These are phyloP conservation scores for Rafetus swinhoei DNA, from an alignment of 2,113 vertebrate genomes.

Conservation along the genomic window DNA sequence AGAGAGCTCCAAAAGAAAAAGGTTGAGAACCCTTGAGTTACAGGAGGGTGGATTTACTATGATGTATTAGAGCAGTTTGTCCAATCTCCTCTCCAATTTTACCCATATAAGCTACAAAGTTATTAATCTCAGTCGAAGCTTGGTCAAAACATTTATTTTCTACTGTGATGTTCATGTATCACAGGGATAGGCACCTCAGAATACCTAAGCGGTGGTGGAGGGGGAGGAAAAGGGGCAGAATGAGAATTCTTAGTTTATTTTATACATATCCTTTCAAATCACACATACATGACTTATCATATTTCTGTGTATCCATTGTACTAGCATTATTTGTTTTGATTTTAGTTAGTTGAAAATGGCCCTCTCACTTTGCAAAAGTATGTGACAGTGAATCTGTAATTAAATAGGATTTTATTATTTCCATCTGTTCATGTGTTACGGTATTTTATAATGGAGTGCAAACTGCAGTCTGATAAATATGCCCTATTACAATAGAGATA, in stretches of 20 bases:
- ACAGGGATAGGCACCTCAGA: not conserved
- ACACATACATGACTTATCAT: not conserved
- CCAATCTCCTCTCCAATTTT: not conserved
- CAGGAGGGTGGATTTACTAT: not conserved
- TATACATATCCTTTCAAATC: not conserved
- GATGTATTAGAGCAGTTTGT: not conserved
- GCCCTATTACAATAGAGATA: constrained; percentile 70
- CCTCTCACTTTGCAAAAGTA: constrained; percentile 67
- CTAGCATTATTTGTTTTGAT: constrained; percentile 62
- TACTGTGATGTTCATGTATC: not conserved
- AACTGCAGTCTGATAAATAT: constrained; percentile 75
- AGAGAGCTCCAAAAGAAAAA: not conserved
- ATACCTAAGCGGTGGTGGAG: not conserved
- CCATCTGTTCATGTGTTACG: constrained; percentile 81
- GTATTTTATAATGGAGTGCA: constrained; percentile 73
- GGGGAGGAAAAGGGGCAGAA: not conserved
- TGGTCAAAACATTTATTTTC: not conserved
- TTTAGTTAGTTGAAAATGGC: constrained; percentile 72
- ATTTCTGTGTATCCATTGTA: constrained; percentile 24
- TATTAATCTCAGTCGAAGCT: not conserved
- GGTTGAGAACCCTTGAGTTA: not conserved
- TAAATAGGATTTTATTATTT: constrained; percentile 81
- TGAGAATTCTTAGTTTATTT: not conserved
- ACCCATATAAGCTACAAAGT: not conserved
- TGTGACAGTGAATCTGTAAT: constrained; percentile 80